Evolutionary conservation across 2,888 invertebrate genomes (phyloP).

Genomic region (Dastarcus helophoroides): DNA sequence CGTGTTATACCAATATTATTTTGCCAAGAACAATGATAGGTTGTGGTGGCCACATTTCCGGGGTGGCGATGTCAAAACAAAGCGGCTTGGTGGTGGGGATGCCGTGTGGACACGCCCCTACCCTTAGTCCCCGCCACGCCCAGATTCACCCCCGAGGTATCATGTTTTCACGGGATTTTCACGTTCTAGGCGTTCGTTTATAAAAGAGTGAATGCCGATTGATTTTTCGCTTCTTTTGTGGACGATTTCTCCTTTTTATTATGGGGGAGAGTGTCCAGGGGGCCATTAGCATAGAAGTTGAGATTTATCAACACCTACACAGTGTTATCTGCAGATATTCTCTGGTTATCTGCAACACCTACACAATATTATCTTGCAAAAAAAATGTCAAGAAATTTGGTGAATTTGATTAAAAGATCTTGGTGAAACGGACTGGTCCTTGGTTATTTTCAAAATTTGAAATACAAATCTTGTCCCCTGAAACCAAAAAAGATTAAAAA

Average conservation of each 20-base stretch:
- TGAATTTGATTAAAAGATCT: no score
- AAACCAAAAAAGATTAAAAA: no score
- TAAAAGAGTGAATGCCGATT: slow-evolving; percentile 24
- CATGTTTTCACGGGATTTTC: slow-evolving; percentile 32
- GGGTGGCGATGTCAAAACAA: slow-evolving; percentile 38
- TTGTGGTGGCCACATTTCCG: slow-evolving; percentile 40
- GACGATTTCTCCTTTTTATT: not conserved
- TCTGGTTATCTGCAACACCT: no score
- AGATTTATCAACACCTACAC: no score
- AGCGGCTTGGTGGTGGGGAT: slow-evolving; percentile 34
- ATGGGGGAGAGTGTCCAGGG: no score
- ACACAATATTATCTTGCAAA: no score
- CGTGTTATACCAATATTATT: slow-evolving; percentile 40
- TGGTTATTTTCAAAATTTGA: no score
- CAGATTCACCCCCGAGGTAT: slow-evolving; percentile 28
- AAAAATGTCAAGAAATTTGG: no score
- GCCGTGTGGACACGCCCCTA: slow-evolving; percentile 25
- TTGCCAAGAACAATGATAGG: slow-evolving; percentile 40
- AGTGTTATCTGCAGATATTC: no score
- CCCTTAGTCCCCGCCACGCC: slow-evolving; percentile 36
- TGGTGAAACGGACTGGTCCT: no score
- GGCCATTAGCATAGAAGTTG: no score
- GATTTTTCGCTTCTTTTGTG: slow-evolving; percentile 19
- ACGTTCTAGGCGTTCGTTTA: slow-evolving; percentile 27
- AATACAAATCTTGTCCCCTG: no score